Evolutionary conservation across 2,797 vertebrate genomes (phyloP).

Genomic region (Hypotaenidia philippensis): DNA sequence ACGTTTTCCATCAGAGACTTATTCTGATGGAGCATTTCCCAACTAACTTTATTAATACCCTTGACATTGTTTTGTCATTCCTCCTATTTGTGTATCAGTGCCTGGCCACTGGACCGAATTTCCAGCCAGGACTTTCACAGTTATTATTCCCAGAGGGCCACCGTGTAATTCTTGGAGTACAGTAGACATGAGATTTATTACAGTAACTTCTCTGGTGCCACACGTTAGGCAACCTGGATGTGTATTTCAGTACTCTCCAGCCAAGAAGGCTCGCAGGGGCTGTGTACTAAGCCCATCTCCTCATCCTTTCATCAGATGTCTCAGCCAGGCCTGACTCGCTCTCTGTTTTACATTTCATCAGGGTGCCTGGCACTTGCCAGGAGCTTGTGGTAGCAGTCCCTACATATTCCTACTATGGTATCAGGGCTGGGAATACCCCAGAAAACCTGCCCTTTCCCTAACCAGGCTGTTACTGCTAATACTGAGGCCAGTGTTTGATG

Average conservation of each 20-base stretch:
- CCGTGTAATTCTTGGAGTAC: conserved; percentile 68
- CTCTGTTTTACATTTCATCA: neutral
- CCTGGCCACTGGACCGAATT: conserved; percentile 36
- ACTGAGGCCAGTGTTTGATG: neutral
- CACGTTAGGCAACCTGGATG: conserved; percentile 62
- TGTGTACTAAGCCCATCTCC: neutral
- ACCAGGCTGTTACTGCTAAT: neutral
- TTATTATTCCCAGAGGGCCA: conserved; percentile 17
- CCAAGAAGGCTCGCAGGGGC: conserved; percentile 2
- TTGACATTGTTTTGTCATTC: conserved; percentile 70
- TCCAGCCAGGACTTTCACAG: conserved; percentile 46
- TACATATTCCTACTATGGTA: neutral
- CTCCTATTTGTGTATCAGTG: conserved; percentile 51
- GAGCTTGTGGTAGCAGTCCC: neutral
- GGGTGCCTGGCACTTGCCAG: neutral
- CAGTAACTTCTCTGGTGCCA: conserved; percentile 57
- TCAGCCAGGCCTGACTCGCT: neutral
- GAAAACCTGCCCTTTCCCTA: neutral
- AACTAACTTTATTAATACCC: conserved; percentile 65
- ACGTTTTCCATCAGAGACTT: conserved; percentile 50
- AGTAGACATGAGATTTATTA: conserved; percentile 64
- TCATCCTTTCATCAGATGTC: neutral
- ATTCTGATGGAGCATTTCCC: conserved; percentile 65
- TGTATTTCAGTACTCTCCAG: conserved; percentile 35
- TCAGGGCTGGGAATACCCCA: neutral